phyloP scores from a whole-genome alignment of 2,113 vertebrate genomes.

The Pyxicephalus adspersus region DNA sequence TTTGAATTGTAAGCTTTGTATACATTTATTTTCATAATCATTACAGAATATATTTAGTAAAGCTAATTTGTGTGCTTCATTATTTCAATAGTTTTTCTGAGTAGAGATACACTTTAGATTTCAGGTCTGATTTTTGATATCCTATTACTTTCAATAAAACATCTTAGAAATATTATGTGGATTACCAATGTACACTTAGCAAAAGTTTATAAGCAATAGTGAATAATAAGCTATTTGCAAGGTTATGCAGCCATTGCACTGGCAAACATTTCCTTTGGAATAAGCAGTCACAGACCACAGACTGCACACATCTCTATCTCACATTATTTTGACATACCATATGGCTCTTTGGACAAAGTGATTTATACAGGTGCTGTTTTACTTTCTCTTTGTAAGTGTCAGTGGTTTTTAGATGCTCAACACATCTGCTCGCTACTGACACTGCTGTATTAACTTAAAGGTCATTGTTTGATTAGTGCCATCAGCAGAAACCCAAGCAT shows the following conservation, averaged over 20 bases:
- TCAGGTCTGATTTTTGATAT: no score
- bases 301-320: background rate
- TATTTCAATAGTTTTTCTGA: no score
- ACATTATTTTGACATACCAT: constrained; percentile 6
- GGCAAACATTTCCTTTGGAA: background rate
- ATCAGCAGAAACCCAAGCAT: background rate
- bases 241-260: background rate
- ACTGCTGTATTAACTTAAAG: constrained; percentile 15
- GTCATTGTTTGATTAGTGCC: background rate
- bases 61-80: no score
- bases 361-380: constrained; percentile 11
- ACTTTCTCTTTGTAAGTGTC: constrained; percentile 4
- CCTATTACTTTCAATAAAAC: no score
- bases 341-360: constrained; percentile 25
- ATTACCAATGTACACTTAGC: no score
- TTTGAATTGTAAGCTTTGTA: no score
- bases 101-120: no score
- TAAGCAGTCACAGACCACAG: constrained; percentile 10
- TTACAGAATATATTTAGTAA: no score
- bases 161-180: no score
- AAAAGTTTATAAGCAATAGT: no score
- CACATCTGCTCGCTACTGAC: constrained; percentile 26
- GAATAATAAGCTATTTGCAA: no score
- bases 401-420: constrained; percentile 5
- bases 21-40: no score